Percentiles rank a stretch among this genome's conserved stretches.
phyloP scores from a whole-genome alignment of 1,140 invertebrate genomes.

The Bombus terrestris region DNA sequence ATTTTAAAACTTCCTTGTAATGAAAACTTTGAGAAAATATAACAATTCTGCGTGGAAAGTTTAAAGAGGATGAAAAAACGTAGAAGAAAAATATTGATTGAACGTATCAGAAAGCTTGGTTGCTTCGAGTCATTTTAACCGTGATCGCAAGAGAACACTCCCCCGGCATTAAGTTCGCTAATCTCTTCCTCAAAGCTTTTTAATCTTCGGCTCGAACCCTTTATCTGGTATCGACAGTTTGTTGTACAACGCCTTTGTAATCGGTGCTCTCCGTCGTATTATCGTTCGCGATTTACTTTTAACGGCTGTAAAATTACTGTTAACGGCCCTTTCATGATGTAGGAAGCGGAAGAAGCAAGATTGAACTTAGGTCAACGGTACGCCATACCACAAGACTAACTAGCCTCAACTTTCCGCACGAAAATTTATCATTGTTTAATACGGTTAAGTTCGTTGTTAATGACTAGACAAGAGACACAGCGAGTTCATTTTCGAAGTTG shows the following conservation, averaged over 20 bases:
- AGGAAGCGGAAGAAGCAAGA: neutral
- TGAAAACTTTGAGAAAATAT: too few relatives aligned
- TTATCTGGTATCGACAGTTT: conserved; percentile 40
- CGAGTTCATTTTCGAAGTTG: neutral
- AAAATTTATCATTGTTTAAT: conserved; percentile 28
- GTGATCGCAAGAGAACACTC: neutral
- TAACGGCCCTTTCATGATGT: conserved; percentile 4
- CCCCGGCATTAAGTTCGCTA: neutral
- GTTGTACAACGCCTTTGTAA: conserved; percentile 38
- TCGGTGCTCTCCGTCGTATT: conserved; percentile 5
- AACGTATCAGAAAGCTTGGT: neutral
- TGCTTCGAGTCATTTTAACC: conserved; percentile 6
- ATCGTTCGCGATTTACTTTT: conserved; percentile 42
- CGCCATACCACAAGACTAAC: neutral
- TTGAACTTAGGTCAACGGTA: conserved; percentile 17
- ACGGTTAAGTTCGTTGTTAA: neutral
- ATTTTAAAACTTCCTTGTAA: too few relatives aligned
- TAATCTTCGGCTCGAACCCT: conserved; percentile 9
- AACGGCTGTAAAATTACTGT: conserved; percentile 36
- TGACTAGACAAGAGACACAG: too few relatives aligned
- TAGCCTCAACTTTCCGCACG: conserved; percentile 8
- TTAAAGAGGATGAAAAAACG: neutral
- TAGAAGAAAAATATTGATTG: neutral
- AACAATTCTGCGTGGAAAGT: too few relatives aligned
- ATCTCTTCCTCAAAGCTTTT: conserved; percentile 28